Evolutionary conservation across 2,797 vertebrate species (phyloP), one percentile per base, ranked within the genome.

Genomic region (Neoniphon sammara): DNA sequence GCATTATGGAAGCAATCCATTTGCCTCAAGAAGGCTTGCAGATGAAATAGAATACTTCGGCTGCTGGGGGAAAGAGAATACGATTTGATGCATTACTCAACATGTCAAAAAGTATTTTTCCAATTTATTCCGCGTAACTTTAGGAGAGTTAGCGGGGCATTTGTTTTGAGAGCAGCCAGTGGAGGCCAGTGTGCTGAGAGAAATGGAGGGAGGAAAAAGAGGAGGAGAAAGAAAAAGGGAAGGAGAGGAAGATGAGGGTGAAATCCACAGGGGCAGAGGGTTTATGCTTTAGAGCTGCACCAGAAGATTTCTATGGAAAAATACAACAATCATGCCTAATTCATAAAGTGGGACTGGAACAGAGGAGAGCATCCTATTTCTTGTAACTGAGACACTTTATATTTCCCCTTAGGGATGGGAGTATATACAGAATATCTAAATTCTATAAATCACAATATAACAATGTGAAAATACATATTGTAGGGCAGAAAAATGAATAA

Each of bases 1-100:
- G 79, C 81, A 78, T 90, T 89, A 85, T 82, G 61, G 85, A 78
- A 72, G 70, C 83, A 69, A 90, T 89, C 78, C 84, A 87, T 91
- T 90, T 87, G 78, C 78, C 85, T 66, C 81, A 60, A 87, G 73
- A 89, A 79, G 73, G 64, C 59, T 81, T 66, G 80, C 80, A 82
- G 85, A 88, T 84, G 86, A 85, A 85, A 88, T 66, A 80, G 78
- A 87, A 80, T 56, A 71, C 80, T 61, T 18, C 17, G 36, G 75
- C 85, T 85, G 85, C 77, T 84, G 70, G 83, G 76, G 70, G 60
- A 82, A 70, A 83, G 63, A 81, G 80, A 85, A 80, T 73, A 77
- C 82, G 21, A 87, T 89, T 85, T 86, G 82, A 90, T 82, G 84
- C 85, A 89, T 91, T 91, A 90, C 84, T 91, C 89, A 91, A 85